Evolutionary conservation across 1,140 invertebrate genomes (phyloP).

Genomic region (Cyclina sinensis): DNA sequence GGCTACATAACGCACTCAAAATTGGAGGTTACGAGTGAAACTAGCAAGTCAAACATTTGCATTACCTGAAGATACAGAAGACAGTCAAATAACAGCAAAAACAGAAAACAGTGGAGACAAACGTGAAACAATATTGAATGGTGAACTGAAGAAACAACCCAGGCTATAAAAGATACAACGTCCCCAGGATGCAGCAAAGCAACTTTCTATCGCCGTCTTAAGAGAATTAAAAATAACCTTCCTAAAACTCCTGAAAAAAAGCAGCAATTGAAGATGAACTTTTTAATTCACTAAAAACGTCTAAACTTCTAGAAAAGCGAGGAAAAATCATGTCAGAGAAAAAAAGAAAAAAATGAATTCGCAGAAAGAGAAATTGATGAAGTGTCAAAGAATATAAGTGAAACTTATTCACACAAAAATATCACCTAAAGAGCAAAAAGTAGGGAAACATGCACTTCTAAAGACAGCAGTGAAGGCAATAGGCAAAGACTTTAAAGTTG

Average conservation of each 20-base stretch:
- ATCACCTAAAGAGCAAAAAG: background rate
- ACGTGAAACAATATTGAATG: too few relatives aligned
- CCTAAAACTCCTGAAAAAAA: conserved; percentile 21
- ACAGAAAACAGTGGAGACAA: conserved; percentile 47
- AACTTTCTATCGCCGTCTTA: background rate
- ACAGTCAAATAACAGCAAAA: conserved; percentile 35
- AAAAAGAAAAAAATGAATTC: background rate
- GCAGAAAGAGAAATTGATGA: conserved; percentile 1
- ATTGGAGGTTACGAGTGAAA: background rate
- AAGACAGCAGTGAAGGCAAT: conserved; percentile 8
- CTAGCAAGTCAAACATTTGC: background rate
- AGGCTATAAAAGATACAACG: too few relatives aligned
- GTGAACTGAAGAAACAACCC: too few relatives aligned
- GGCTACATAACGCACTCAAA: too few relatives aligned
- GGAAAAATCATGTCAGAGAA: background rate
- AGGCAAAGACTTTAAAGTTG: background rate
- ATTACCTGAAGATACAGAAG: background rate
- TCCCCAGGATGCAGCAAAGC: background rate
- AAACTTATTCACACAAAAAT: background rate
- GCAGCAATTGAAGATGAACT: background rate
- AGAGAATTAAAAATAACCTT: background rate
- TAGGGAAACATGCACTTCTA: background rate
- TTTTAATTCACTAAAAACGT: background rate
- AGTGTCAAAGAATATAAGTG: background rate
- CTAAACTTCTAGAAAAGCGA: background rate